Evolutionary conservation across 2,888 invertebrate species (phyloP).

Genomic region (Nasonovia ribisnigri): DNA sequence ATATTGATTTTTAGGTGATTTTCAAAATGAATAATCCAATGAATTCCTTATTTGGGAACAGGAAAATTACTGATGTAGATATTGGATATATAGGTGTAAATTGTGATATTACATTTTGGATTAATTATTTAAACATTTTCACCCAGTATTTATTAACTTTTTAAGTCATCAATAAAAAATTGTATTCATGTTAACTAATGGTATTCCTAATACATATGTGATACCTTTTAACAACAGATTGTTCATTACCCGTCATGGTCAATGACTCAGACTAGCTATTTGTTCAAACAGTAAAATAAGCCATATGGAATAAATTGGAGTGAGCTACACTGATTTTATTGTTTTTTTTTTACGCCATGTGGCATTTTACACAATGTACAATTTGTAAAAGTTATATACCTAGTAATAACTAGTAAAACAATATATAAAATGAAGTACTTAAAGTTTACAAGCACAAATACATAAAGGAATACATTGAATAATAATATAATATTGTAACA

Average conservation of each 20-base stretch:
- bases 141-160: neutral
- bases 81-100: neutral
- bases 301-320: neutral
- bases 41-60: neutral
- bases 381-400: no score
- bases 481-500: no score
- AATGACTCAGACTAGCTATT: neutral
- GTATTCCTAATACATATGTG: neutral
- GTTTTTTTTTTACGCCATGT: no score
- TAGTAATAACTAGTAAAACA: no score
- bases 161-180: neutral
- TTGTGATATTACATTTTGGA: neutral
- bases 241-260: neutral
- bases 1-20: neutral
- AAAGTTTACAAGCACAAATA: no score
- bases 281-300: neutral
- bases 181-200: neutral
- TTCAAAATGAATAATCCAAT: neutral
- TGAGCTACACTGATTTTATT: neutral
- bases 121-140: neutral
- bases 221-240: neutral
- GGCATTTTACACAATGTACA: no score
- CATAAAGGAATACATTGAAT: no score
- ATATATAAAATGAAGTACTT: no score
- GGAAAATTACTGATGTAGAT: neutral